These are phyloP conservation scores for Coptodon rendalli DNA, from an alignment of 2,113 vertebrate genomes.

Conservation along the genomic window DNA sequence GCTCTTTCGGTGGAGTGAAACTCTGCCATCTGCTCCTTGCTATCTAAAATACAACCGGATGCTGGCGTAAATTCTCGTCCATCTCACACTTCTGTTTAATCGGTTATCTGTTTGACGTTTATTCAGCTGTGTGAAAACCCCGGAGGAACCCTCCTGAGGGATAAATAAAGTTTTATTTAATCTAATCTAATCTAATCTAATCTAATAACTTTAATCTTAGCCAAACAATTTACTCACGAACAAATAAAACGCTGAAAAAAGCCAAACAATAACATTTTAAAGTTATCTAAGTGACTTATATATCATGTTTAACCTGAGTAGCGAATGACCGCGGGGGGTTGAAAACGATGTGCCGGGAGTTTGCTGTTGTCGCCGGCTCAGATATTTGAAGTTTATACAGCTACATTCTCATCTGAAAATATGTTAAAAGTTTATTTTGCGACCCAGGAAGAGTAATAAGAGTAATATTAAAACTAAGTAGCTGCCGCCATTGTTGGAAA, in stretches of 20 bases:
- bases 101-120: too few relatives aligned
- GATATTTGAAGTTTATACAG: background rate
- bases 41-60: too few relatives aligned
- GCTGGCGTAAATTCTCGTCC: too few relatives aligned
- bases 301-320: background rate
- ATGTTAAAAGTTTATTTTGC: background rate
- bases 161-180: too few relatives aligned
- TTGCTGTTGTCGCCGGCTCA: background rate
- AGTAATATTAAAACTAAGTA: background rate
- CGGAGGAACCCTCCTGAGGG: too few relatives aligned
- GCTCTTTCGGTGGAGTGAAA: too few relatives aligned
- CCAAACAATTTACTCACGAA: fast-evolving
- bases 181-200: too few relatives aligned
- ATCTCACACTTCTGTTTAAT: too few relatives aligned
- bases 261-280: background rate
- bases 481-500: background rate
- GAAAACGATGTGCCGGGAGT: background rate
- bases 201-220: background rate
- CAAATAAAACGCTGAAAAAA: fast-evolving
- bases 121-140: too few relatives aligned
- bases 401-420: background rate
- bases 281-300: background rate
- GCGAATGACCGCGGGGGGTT: background rate
- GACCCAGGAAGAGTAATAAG: background rate
- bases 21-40: too few relatives aligned